These are phyloP conservation scores for Stichopus horrens DNA, from an alignment of 53 echinoderm and acorn worm species.

Conservation along the genomic window DNA sequence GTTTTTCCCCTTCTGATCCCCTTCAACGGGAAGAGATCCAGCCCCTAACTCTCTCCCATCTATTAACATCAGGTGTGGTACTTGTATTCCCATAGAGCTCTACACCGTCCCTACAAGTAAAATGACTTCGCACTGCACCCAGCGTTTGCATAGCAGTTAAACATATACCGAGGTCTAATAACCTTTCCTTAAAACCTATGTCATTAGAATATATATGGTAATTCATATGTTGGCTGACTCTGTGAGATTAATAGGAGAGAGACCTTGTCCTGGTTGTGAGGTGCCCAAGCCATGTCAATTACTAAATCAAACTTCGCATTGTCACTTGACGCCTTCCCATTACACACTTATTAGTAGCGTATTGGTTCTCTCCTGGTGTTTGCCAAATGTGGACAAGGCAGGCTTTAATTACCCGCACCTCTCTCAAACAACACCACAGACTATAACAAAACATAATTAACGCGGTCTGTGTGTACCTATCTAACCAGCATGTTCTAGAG, in stretches of 20 bases:
- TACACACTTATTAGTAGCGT: constrained; percentile 1
- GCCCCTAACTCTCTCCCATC: too few species aligned
- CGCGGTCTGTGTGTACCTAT: constrained; percentile 18
- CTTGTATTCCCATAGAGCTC: too few species aligned
- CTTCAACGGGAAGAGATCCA: too few species aligned
- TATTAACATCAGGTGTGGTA: too few species aligned
- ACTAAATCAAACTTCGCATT: neutral
- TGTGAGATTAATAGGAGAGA: neutral
- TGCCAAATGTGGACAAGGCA: constrained; percentile 36
- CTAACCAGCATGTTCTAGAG: constrained; percentile 26
- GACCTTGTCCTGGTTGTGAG: neutral
- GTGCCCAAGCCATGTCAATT: neutral
- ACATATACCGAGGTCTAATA: too few species aligned
- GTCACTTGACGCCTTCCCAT: constrained; percentile 1
- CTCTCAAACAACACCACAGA: constrained; percentile 5
- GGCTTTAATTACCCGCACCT: constrained; percentile 35
- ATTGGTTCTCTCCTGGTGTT: constrained; percentile 9
- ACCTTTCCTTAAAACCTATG: too few species aligned
- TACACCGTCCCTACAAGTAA: too few species aligned
- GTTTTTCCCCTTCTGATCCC: too few species aligned
- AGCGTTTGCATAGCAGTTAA: too few species aligned
- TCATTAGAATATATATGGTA: too few species aligned
- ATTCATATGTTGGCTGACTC: too few species aligned
- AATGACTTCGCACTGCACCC: too few species aligned
- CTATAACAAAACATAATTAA: constrained; percentile 28